Base-by-base conservation (phyloP, 2,888 invertebrate species). In the Chaitophorus viminalis region DNA sequence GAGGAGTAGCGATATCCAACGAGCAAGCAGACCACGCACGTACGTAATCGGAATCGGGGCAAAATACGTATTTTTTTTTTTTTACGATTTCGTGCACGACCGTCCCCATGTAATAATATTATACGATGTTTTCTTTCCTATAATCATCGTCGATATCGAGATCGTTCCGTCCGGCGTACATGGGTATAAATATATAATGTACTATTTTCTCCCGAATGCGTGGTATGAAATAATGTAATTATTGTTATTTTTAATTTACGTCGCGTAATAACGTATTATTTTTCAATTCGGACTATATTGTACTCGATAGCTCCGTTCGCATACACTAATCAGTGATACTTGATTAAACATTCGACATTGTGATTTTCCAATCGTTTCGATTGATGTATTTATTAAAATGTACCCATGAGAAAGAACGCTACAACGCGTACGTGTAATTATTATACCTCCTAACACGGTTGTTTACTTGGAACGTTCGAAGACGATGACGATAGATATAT, bases 61-160 rank as follows among this genome's bases (percentile, higher is more conserved):
- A 82, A 46, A 82, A 46, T 0, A 46, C 21, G 31, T 21, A 54
- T 39, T 79, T 65, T 65, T 79, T 65, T 18, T 1, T 60, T 21
- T 11, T 70, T 82, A 46, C 29, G 46, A 81, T 70, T 46, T 70
- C 70, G 81, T 70, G 81, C 81, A 70, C 68, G 46, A 70, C 65
- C 14, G 17, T 18, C 4, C 6, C 68, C 11, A 14, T n/a, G 11
- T 6, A n/a, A n/a, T n/a, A n/a, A n/a, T n/a, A n/a, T n/a, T n/a
- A 3, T 54, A 54, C 14, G 11, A 17, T 54, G 25, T 6, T 25
- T 25, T n/a, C n/a, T 68, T 25, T 68, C n/a, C 68, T 25, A 29
- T 68, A 68, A 68, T 68, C 68, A 68, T 21, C 60, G 54, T 54
- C 2, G 65, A n/a, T 68, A 68, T n/a, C 68, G 68, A 25, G 11